A percentile compares a stretch with the other conserved stretches of the same genome.
Conservation (phyloP, 2,113 vertebrate species). For the Macquaria australasica region DNA sequence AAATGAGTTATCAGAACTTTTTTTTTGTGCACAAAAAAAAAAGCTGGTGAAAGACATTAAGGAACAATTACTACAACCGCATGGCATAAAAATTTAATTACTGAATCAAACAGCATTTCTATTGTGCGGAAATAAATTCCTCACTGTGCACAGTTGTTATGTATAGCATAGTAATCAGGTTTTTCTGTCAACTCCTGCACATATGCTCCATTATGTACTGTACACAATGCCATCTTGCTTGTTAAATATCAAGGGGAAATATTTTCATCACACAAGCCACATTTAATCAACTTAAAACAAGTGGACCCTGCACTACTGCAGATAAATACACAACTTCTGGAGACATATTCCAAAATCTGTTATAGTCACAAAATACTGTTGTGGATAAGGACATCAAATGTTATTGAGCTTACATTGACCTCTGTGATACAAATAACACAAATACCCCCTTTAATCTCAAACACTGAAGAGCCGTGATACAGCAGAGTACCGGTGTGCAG, state of each 20-base stretch:
- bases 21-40: background rate
- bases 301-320: constrained; percentile 5
- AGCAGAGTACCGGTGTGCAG: constrained; percentile 6
- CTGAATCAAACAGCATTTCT: background rate
- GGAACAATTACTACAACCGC: background rate
- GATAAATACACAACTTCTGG: constrained; percentile 53
- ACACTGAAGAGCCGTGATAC: background rate
- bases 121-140: background rate
- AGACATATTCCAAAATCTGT: constrained; percentile 49
- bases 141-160: background rate
- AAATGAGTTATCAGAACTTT: background rate
- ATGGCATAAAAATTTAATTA: background rate
- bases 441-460: constrained; percentile 25
- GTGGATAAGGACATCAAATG: constrained; percentile 34
- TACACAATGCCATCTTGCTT: constrained; percentile 31
- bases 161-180: background rate
- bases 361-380: constrained; percentile 24
- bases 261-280: constrained; percentile 55
- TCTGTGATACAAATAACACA: constrained; percentile 30
- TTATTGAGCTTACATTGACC: constrained; percentile 33
- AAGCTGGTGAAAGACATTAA: background rate
- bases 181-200: constrained; percentile 38
- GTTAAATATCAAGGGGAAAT: constrained; percentile 58
- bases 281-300: constrained; percentile 67
- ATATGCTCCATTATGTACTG: constrained; percentile 43